Evolutionary conservation across 2,888 invertebrate species (phyloP).

Genomic region (Torymus auratus): DNA sequence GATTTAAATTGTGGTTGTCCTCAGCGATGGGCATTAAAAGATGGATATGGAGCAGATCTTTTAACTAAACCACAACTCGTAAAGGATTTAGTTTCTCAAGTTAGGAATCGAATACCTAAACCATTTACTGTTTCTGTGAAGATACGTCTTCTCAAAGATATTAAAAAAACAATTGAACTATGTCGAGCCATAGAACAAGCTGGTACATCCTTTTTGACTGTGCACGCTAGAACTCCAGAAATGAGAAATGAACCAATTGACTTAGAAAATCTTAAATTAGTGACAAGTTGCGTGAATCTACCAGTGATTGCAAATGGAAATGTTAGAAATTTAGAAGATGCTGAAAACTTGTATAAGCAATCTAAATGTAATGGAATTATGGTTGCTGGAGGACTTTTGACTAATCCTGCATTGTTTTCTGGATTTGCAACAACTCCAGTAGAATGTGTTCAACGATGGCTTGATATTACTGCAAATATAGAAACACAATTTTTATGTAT

Average conservation of each 20-base stretch:
- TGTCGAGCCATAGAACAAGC: slow-evolving; percentile 89
- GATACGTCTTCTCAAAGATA: slow-evolving; percentile 87
- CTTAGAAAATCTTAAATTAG: slow-evolving; percentile 82
- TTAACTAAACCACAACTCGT: slow-evolving; percentile 90
- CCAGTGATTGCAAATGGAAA: slow-evolving; percentile 97
- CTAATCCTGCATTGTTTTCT: slow-evolving; percentile 93
- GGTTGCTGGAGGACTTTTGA: slow-evolving; percentile 93
- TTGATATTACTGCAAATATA: slow-evolving; percentile 81
- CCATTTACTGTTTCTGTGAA: slow-evolving; percentile 94
- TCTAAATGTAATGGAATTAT: slow-evolving; percentile 91
- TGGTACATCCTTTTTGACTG: slow-evolving; percentile 91
- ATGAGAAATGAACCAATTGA: slow-evolving; percentile 86
- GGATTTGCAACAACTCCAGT: slow-evolving; percentile 84
- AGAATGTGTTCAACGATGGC: slow-evolving; percentile 89
- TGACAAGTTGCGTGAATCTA: slow-evolving; percentile 84
- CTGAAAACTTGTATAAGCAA: slow-evolving; percentile 80
- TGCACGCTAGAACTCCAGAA: slow-evolving; percentile 96
- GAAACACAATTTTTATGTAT: slow-evolving; percentile 85
- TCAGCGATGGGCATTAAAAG: slow-evolving; percentile 94
- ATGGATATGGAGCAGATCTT: slow-evolving; percentile 92
- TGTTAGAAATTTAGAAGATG: slow-evolving; percentile 85
- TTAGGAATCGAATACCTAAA: slow-evolving; percentile 84
- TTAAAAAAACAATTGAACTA: slow-evolving; percentile 85
- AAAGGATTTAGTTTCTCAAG: slow-evolving; percentile 87
- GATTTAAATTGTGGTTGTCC: slow-evolving; percentile 99